Percentiles rank a stretch among this genome's conserved stretches.
Evolutionary conservation across 2,797 vertebrate genomes (phyloP).

Genomic region (Margarornis squamiger): DNA sequence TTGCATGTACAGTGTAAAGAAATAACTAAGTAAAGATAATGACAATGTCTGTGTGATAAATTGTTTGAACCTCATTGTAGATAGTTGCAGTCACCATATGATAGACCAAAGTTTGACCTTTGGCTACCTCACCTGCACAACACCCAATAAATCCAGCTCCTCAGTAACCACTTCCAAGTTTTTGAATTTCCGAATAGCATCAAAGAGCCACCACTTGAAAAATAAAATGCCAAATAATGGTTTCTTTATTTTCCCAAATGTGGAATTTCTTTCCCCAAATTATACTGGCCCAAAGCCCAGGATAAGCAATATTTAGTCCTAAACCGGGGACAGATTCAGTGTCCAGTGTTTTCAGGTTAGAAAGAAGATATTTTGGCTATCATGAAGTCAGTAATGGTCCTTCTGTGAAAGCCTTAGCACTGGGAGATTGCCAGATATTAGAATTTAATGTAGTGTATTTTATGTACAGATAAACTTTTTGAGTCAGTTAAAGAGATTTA

Average conservation of each 20-base stretch:
- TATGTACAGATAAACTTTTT: conserved; percentile 30
- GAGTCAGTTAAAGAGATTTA: conserved; percentile 7
- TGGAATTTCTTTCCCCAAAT: conserved; percentile 44
- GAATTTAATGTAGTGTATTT: not conserved
- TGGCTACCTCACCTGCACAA: conserved; percentile 42
- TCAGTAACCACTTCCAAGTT: conserved; percentile 36
- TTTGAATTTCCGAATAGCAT: conserved; percentile 18
- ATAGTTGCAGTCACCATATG: not conserved
- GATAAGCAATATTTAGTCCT: conserved; percentile 35
- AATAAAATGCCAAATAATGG: conserved; percentile 32
- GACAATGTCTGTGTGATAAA: not conserved
- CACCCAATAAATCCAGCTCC: conserved; percentile 56
- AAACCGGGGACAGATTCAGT: conserved; percentile 3
- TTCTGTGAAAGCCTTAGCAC: not conserved
- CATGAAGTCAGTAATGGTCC: conserved; percentile 17
- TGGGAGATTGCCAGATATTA: not conserved
- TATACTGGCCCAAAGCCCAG: conserved; percentile 19
- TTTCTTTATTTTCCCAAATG: conserved; percentile 53
- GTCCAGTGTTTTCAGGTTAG: conserved; percentile 24
- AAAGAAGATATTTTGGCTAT: conserved; percentile 28
- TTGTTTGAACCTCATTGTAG: not conserved
- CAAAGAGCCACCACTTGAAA: conserved; percentile 33
- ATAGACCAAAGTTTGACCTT: conserved; percentile 23
- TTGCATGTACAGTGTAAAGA: not conserved
- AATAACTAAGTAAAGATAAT: not conserved